These are phyloP conservation scores for Leucophenga varia DNA, from an alignment of 1,140 invertebrate species.

Conservation along the genomic window DNA sequence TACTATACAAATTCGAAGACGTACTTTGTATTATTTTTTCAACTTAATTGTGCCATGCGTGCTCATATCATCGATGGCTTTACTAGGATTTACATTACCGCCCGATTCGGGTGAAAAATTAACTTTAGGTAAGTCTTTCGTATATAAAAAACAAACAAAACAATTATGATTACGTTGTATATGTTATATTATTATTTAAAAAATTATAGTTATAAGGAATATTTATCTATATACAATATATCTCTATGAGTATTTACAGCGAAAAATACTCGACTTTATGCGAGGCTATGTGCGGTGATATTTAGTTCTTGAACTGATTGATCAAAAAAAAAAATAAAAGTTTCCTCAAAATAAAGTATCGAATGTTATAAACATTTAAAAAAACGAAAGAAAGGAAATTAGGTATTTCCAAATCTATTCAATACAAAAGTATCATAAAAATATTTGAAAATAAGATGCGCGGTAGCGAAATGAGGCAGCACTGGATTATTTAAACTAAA, in stretches of 20 bases:
- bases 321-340: too few relatives aligned
- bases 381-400: too few relatives aligned
- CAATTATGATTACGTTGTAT: constrained; percentile 27
- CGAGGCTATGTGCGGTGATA: too few relatives aligned
- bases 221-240: constrained; percentile 11
- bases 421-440: too few relatives aligned
- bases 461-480: constrained; percentile 56
- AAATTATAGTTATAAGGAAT: constrained; percentile 3
- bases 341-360: constrained; percentile 3
- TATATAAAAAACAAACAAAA: constrained; percentile 3
- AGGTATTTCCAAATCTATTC: too few relatives aligned
- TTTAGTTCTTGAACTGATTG: too few relatives aligned
- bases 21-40: constrained; percentile 99
- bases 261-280: too few relatives aligned
- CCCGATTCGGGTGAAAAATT: constrained; percentile 99
- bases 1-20: constrained; percentile 91
- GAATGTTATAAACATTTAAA: too few relatives aligned
- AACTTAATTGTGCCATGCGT: constrained; percentile 99
- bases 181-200: constrained; percentile 22
- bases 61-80: constrained; percentile 96
- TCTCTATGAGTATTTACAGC: too few relatives aligned
- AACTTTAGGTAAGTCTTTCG: constrained; percentile 79
- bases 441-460: background rate
- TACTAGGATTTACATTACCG: constrained; percentile 95
- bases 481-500: constrained; percentile 35